These are phyloP conservation scores for Bradypodion pumilum DNA, from an alignment of 2,797 vertebrate species.

Conservation along the genomic window DNA sequence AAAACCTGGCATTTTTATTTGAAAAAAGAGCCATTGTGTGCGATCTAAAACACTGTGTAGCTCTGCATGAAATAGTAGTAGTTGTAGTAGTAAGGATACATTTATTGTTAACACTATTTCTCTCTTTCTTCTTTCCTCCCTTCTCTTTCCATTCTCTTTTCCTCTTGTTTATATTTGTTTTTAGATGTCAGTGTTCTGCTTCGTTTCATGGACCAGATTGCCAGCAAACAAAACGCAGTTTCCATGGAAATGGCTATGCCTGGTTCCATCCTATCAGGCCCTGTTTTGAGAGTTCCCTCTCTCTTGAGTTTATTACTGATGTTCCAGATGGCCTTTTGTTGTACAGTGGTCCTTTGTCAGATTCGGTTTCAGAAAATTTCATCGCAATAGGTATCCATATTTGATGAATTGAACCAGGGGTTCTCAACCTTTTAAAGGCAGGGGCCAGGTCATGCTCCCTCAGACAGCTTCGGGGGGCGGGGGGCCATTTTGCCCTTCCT, in stretches of 20 bases:
- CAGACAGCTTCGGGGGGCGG: too few species aligned
- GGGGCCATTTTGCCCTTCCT: too few species aligned
- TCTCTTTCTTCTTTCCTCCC: background rate
- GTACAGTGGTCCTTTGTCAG: conserved; percentile 82
- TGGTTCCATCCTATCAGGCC: conserved; percentile 86
- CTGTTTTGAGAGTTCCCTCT: conserved; percentile 84
- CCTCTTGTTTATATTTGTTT: conserved; percentile 14
- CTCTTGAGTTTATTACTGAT: conserved; percentile 86
- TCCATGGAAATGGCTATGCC: conserved; percentile 86
- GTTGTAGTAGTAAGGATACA: background rate
- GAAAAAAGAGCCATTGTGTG: background rate
- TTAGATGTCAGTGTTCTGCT: conserved; percentile 84
- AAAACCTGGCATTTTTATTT: background rate
- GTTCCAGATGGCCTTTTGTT: conserved; percentile 83
- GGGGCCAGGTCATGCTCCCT: too few species aligned
- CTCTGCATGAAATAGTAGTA: background rate
- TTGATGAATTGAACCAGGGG: background rate
- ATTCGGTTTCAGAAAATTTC: conserved; percentile 82
- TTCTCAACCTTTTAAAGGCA: too few species aligned
- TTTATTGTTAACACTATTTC: background rate
- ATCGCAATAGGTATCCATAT: conserved; percentile 81
- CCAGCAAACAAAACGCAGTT: conserved; percentile 87
- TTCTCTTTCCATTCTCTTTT: background rate
- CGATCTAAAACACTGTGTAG: background rate
- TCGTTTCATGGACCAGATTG: conserved; percentile 86